phyloP scores from a whole-genome alignment of 2,113 vertebrate genomes.

The Sander vitreus region DNA sequence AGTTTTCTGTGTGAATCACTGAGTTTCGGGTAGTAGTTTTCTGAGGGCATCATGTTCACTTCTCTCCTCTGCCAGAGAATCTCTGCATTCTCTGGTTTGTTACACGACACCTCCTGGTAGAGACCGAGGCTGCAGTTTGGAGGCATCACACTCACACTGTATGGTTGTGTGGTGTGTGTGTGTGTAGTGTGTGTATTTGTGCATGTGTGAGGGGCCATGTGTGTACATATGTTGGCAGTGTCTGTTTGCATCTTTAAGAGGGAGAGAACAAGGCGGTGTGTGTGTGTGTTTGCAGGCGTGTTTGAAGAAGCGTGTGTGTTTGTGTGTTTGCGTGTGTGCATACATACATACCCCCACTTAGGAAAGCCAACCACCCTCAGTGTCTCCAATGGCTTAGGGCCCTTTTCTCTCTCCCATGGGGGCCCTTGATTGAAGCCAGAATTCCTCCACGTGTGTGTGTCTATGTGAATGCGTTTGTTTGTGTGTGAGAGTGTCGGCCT shows the following conservation, averaged over 20 bases:
- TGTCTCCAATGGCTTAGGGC: constrained; percentile 79
- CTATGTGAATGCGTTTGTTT: constrained; percentile 40
- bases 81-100: constrained; percentile 39
- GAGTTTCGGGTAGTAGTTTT: constrained; percentile 2
- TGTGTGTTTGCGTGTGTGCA: constrained; percentile 40
- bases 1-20: not conserved
- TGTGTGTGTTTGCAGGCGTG: constrained; percentile 14
- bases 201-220: constrained; percentile 21
- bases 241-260: constrained; percentile 51
- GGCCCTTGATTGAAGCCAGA: constrained; percentile 78
- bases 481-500: constrained; percentile 43
- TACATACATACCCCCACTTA: constrained; percentile 72
- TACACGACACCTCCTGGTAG: constrained; percentile 73
- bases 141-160: constrained; percentile 20
- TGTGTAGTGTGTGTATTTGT: constrained; percentile 26
- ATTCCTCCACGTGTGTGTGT: constrained; percentile 83
- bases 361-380: constrained; percentile 74
- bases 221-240: constrained; percentile 25
- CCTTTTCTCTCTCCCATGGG: constrained; percentile 73
- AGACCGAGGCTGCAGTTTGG: constrained; percentile 63
- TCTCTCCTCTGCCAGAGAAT: constrained; percentile 20
- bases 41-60: not conserved
- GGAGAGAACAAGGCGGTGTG: constrained; percentile 41
- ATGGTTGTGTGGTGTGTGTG: constrained; percentile 19
- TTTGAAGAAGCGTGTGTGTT: constrained; percentile 33